A percentile compares a stretch with the other conserved stretches of the same genome.
phyloP scores from a whole-genome alignment of 2,113 vertebrate genomes.

The Microtus montanus region DNA sequence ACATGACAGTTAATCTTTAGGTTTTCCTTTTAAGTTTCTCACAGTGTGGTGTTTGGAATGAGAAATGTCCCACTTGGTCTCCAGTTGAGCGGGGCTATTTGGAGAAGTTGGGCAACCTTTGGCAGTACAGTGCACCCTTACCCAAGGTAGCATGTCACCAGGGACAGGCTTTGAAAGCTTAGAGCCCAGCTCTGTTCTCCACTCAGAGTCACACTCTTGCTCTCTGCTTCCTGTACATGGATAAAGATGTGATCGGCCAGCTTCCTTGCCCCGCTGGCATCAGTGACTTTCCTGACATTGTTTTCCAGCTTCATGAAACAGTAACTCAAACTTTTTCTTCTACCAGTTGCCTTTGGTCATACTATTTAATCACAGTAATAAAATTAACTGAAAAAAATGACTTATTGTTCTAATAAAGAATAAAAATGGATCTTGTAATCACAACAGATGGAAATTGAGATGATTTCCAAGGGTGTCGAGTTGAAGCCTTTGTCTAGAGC shows the following conservation, averaged over 20 bases:
- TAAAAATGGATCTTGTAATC: neutral
- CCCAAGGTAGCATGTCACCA: neutral
- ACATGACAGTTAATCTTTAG: neutral
- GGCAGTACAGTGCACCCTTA: neutral
- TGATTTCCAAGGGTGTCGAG: neutral
- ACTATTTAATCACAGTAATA: neutral
- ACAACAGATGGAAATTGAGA: neutral
- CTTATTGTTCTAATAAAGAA: neutral
- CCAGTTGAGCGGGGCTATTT: neutral
- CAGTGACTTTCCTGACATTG: neutral
- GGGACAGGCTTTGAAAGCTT: neutral
- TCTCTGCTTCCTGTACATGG: neutral
- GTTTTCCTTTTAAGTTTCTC: neutral
- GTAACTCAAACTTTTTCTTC: neutral
- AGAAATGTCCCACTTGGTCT: neutral
- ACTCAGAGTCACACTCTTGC: neutral
- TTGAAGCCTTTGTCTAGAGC: neutral
- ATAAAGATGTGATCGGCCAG: neutral
- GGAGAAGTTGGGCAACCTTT: neutral
- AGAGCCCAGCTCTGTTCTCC: neutral
- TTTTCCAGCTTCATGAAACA: neutral
- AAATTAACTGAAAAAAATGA: neutral
- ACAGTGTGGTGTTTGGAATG: neutral
- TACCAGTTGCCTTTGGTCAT: neutral
- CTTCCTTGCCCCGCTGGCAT: neutral